phyloP scores from a whole-genome alignment of 2,797 vertebrate species.

The Philypnodon macrostomus region DNA sequence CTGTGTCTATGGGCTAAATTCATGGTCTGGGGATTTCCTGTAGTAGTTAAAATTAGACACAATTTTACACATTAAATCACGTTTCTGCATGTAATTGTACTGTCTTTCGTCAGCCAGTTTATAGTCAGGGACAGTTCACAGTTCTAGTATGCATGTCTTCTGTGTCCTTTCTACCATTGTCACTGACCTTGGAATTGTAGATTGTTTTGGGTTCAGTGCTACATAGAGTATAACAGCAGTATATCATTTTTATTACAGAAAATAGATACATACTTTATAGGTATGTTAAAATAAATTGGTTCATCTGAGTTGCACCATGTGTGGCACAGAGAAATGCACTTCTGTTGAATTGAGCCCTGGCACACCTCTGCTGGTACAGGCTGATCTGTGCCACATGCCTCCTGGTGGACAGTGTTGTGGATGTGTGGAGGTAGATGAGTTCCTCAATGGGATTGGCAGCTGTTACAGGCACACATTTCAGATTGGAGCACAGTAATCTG shows the following conservation, averaged over 20 bases:
- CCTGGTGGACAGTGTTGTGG: slow-evolving; percentile 20
- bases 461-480: slow-evolving; percentile 25
- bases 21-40: too few relatives aligned
- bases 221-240: too few relatives aligned
- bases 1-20: too few relatives aligned
- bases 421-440: slow-evolving; percentile 23
- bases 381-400: slow-evolving; percentile 26
- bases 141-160: slow-evolving; percentile 13
- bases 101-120: not conserved
- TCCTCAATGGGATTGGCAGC: slow-evolving; percentile 42
- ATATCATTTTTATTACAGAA: too few relatives aligned
- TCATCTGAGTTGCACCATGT: too few relatives aligned
- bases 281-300: too few relatives aligned
- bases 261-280: too few relatives aligned
- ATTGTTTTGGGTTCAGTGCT: too few relatives aligned
- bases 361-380: slow-evolving; percentile 2
- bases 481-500: slow-evolving; percentile 35
- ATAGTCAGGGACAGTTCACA: slow-evolving; percentile 2
- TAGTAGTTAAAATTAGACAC: too few relatives aligned
- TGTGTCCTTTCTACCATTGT: slow-evolving; percentile 26
- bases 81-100: not conserved
- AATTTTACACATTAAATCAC: too few relatives aligned
- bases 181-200: too few relatives aligned
- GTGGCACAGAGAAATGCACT: too few relatives aligned
- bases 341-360: slow-evolving; percentile 8